These are phyloP conservation scores for Cremastinae sp. DNA, from an alignment of 2,888 invertebrate species.

Conservation along the genomic window DNA sequence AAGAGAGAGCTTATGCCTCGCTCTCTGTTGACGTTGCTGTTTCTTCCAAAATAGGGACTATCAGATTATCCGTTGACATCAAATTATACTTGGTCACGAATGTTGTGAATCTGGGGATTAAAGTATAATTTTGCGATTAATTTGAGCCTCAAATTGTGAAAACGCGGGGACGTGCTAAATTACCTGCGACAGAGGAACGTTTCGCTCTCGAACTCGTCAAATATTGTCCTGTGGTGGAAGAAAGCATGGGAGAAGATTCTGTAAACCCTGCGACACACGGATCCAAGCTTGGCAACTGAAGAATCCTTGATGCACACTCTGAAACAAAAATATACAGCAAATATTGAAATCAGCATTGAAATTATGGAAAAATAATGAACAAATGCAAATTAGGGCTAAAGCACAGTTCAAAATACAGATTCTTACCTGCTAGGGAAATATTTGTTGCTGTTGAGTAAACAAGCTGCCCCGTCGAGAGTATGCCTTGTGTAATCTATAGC, in stretches of 20 bases:
- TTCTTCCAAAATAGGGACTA: conserved; percentile 97
- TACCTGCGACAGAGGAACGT: conserved; percentile 93
- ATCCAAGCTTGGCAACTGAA: conserved; percentile 98
- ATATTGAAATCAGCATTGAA: neutral
- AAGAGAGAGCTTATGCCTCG: conserved; percentile 68
- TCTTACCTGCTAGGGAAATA: conserved; percentile 98
- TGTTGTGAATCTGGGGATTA: conserved; percentile 89
- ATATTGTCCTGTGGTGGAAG: conserved; percentile 97
- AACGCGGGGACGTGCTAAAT: conserved; percentile 4
- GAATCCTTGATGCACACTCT: conserved; percentile 99
- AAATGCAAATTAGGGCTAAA: too few relatives aligned
- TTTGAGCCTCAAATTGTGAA: neutral
- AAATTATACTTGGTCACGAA: conserved; percentile 99
- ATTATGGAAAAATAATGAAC: neutral
- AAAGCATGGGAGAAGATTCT: conserved; percentile 99
- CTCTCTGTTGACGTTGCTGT: conserved; percentile 80
- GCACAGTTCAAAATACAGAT: too few relatives aligned
- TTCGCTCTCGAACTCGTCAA: conserved; percentile 98
- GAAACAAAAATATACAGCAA: too few relatives aligned
- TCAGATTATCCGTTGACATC: conserved; percentile 99
- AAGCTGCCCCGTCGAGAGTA: conserved; percentile 99
- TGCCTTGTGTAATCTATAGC: conserved; percentile 99
- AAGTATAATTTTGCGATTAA: too few relatives aligned
- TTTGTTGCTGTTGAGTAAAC: conserved; percentile 99
- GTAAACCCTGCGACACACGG: conserved; percentile 98